phyloP scores from a whole-genome alignment of 2,888 invertebrate genomes.

The Drosophila picticornis region DNA sequence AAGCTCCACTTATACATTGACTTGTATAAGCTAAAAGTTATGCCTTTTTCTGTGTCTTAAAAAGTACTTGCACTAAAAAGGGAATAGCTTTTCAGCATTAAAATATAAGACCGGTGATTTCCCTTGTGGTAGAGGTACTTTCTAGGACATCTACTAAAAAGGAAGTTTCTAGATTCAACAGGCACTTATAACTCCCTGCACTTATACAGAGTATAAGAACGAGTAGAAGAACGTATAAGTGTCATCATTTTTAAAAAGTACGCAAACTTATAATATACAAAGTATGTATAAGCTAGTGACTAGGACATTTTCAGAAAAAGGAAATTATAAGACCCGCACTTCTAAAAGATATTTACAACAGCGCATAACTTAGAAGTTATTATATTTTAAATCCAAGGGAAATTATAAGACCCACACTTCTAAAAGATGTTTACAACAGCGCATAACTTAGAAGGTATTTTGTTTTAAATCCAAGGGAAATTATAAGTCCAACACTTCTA shows the following conservation, averaged over 20 bases:
- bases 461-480: too few relatives aligned
- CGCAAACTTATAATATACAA: neutral
- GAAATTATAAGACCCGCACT: neutral
- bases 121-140: neutral
- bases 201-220: neutral
- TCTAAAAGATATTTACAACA: neutral
- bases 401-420: neutral
- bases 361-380: neutral
- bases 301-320: neutral
- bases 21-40: slow-evolving; percentile 5
- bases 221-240: neutral
- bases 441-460: too few relatives aligned
- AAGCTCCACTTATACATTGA: neutral
- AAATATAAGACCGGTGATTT: neutral
- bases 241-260: neutral
- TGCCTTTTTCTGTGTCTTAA: neutral
- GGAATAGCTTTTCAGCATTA: neutral
- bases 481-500: too few relatives aligned
- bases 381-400: neutral
- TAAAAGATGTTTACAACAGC: too few relatives aligned
- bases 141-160: neutral
- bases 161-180: accelerated
- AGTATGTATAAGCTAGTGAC: neutral
- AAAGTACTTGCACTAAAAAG: too few relatives aligned
- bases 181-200: neutral